Evolutionary conservation across 2,888 invertebrate species (phyloP).

Genomic region (Apantesis nais): DNA sequence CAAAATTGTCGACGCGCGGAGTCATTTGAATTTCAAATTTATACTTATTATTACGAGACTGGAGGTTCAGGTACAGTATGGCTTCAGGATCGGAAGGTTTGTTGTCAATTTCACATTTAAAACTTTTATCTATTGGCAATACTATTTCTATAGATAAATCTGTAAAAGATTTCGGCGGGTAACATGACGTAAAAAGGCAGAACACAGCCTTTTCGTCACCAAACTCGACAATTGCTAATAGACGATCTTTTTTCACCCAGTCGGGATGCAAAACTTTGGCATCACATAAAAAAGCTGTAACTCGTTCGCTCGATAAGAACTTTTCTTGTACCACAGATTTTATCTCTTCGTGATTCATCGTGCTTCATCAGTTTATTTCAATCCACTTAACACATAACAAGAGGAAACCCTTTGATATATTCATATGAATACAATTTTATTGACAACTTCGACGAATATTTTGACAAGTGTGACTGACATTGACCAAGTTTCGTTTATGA

Average conservation of each 20-base stretch:
- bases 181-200: constrained; percentile 83
- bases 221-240: constrained; percentile 79
- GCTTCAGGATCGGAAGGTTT: constrained; percentile 85
- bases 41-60: constrained; percentile 77
- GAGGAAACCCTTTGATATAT: constrained; percentile 30
- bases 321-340: constrained; percentile 81
- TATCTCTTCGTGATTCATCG: constrained; percentile 82
- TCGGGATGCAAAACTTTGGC: constrained; percentile 81
- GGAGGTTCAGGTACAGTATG: constrained; percentile 80
- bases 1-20: constrained; percentile 89
- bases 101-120: constrained; percentile 90
- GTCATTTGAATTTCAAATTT: constrained; percentile 83
- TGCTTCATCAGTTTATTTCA: constrained; percentile 48
- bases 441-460: constrained; percentile 47
- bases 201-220: constrained; percentile 83
- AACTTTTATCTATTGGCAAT: constrained; percentile 92
- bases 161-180: constrained; percentile 89
- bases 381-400: constrained; percentile 38
- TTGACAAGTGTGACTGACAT: constrained; percentile 27
- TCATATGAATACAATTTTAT: constrained; percentile 43
- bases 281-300: constrained; percentile 77
- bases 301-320: constrained; percentile 79
- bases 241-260: constrained; percentile 78
- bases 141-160: constrained; percentile 93
- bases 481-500: constrained; percentile 25